Percentiles rank a stretch among this genome's conserved stretches.
Conservation (phyloP, 2,888 invertebrate genomes). For the Lasius fuliginosus region DNA sequence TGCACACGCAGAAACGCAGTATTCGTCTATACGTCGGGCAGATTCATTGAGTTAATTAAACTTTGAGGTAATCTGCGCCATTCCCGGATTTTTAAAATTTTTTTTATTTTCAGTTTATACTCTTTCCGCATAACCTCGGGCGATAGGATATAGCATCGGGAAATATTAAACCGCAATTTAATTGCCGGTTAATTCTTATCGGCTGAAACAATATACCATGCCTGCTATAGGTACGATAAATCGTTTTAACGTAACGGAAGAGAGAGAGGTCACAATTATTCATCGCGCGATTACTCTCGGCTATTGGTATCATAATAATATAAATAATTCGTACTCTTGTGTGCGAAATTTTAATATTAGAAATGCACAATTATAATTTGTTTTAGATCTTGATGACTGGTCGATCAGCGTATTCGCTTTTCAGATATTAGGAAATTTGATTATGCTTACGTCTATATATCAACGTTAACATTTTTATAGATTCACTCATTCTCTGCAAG, state of each 20-base stretch:
- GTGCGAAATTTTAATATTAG: not conserved
- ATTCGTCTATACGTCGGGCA: slow-evolving; percentile 15
- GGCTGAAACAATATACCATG: slow-evolving; percentile 44
- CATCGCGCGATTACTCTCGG: not conserved
- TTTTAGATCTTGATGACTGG: not conserved
- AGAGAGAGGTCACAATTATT: slow-evolving; percentile 10
- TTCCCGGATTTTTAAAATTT: slow-evolving; percentile 28
- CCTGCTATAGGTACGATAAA: slow-evolving; percentile 17
- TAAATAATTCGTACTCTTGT: not conserved
- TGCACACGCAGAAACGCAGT: slow-evolving; percentile 26
- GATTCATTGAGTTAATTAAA: slow-evolving; percentile 75
- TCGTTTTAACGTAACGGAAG: not conserved
- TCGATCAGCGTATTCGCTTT: not conserved
- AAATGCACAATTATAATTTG: not conserved
- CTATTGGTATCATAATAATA: not conserved
- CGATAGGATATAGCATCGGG: slow-evolving; percentile 29
- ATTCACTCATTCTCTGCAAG: not conserved
- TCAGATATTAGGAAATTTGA: not conserved
- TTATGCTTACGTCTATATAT: not conserved
- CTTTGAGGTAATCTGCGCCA: slow-evolving; percentile 66
- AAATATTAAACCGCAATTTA: slow-evolving; percentile 52
- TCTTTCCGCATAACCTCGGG: slow-evolving; percentile 35
- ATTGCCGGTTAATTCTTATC: slow-evolving; percentile 48
- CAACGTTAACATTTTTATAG: not conserved
- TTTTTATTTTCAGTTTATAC: slow-evolving; percentile 31